phyloP scores from a whole-genome alignment of 2,797 vertebrate genomes.

The Ptychadena robeensis region DNA sequence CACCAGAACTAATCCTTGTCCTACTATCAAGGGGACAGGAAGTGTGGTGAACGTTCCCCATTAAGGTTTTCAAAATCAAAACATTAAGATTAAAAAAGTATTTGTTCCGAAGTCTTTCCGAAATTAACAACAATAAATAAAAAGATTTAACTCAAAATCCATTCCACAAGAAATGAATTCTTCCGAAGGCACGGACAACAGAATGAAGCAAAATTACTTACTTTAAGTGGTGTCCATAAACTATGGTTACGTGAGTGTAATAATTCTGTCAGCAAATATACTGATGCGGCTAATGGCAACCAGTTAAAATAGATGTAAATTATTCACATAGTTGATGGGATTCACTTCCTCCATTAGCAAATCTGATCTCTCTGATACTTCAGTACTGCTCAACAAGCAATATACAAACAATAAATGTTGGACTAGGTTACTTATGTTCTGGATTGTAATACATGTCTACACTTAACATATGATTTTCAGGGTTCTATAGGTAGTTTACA shows the following conservation, averaged over 20 bases:
- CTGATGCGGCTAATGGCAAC: slow-evolving; percentile 42
- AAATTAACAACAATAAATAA: neutral
- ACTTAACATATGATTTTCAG: too few relatives aligned
- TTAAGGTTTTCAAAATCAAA: neutral
- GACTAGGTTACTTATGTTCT: neutral
- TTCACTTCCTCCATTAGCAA: slow-evolving; percentile 41
- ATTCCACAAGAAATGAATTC: neutral
- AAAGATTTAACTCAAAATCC: neutral
- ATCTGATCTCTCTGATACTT: neutral
- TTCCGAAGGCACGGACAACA: neutral
- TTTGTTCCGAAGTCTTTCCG: neutral
- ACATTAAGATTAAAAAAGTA: neutral
- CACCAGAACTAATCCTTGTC: too few relatives aligned
- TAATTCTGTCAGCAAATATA: slow-evolving; percentile 55
- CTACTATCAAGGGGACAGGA: too few relatives aligned
- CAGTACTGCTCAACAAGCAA: slow-evolving; percentile 1
- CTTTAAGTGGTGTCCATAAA: slow-evolving; percentile 38
- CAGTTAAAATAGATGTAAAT: slow-evolving; percentile 50
- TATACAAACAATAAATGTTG: neutral
- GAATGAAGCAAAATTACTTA: slow-evolving; percentile 7
- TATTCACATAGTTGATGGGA: slow-evolving; percentile 45
- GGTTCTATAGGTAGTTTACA: too few relatives aligned
- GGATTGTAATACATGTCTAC: neutral
- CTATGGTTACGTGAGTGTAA: slow-evolving; percentile 20
- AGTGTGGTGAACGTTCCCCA: neutral